Conservation (phyloP, 2,797 vertebrate genomes). For the Chelmon rostratus region DNA sequence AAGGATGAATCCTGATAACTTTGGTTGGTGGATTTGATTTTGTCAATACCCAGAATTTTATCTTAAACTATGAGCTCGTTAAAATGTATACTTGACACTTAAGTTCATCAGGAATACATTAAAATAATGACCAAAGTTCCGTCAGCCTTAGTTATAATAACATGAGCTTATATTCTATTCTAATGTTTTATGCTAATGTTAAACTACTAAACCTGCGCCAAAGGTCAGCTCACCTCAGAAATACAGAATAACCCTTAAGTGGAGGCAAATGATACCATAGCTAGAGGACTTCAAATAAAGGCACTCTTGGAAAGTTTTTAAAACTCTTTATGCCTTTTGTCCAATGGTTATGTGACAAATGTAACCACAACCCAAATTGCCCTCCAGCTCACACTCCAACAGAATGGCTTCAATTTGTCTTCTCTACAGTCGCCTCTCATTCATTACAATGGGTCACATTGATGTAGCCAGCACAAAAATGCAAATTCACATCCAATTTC, state of each 20-base stretch:
- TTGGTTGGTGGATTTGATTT: not conserved
- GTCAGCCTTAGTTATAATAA: not conserved
- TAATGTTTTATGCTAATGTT: not conserved
- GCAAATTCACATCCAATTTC: conserved; percentile 84
- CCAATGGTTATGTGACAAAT: conserved; percentile 45
- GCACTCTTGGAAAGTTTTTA: conserved; percentile 19
- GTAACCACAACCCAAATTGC: conserved; percentile 53
- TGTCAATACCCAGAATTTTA: not conserved
- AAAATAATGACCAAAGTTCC: not conserved
- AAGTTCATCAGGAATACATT: not conserved
- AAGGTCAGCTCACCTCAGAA: not conserved
- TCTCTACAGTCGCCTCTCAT: conserved; percentile 63
- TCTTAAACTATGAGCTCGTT: not conserved
- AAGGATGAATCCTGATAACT: not conserved
- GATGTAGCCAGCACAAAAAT: conserved; percentile 75
- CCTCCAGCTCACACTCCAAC: conserved; percentile 51
- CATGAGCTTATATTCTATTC: not conserved
- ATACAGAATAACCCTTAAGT: conserved; percentile 17
- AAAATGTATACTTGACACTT: not conserved
- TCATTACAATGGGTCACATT: conserved; percentile 77
- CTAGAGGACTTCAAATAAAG: conserved; percentile 23
- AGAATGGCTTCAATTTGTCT: conserved; percentile 55
- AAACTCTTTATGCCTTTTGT: conserved; percentile 38
- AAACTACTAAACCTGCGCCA: too few species aligned
- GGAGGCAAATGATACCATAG: conserved; percentile 6